Conservation (phyloP, 1,140 invertebrate genomes). For the Drosophila sechellia region DNA sequence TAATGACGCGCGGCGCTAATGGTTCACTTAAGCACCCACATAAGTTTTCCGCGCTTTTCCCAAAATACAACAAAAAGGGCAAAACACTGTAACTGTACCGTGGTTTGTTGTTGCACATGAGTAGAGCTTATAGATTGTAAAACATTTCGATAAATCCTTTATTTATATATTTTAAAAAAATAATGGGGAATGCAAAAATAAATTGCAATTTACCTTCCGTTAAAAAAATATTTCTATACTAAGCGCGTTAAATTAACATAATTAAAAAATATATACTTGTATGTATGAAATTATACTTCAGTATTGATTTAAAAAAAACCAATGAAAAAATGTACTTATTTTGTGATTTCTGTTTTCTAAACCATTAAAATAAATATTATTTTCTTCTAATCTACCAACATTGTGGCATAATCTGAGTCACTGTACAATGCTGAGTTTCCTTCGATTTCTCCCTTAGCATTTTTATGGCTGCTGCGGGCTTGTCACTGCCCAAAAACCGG, state of each 20-base stretch:
- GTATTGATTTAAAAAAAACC: too few relatives aligned
- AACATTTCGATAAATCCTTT: too few relatives aligned
- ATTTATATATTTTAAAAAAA: too few relatives aligned
- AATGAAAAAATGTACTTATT: too few relatives aligned
- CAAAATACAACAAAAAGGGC: slow-evolving; percentile 45
- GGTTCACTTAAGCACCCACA: slow-evolving; percentile 83
- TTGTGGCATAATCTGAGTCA: background rate
- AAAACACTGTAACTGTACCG: slow-evolving; percentile 12
- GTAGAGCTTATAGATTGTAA: background rate
- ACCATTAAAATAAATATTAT: too few relatives aligned
- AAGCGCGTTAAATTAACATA: too few relatives aligned
- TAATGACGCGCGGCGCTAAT: slow-evolving; percentile 83
- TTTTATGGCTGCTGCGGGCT: slow-evolving; percentile 48
- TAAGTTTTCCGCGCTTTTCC: slow-evolving; percentile 65
- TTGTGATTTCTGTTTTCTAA: too few relatives aligned
- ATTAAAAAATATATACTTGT: too few relatives aligned
- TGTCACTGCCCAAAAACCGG: slow-evolving; percentile 67
- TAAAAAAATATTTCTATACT: too few relatives aligned
- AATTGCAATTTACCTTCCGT: too few relatives aligned
- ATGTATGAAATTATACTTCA: too few relatives aligned
- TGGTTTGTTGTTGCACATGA: slow-evolving; percentile 1
- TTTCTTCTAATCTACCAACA: background rate
- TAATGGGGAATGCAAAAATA: too few relatives aligned
- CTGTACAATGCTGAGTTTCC: slow-evolving; percentile 11
- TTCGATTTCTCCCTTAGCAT: slow-evolving; percentile 35